These are phyloP conservation scores for Drosophila tani DNA, from an alignment of 1,140 invertebrate species.

Conservation along the genomic window DNA sequence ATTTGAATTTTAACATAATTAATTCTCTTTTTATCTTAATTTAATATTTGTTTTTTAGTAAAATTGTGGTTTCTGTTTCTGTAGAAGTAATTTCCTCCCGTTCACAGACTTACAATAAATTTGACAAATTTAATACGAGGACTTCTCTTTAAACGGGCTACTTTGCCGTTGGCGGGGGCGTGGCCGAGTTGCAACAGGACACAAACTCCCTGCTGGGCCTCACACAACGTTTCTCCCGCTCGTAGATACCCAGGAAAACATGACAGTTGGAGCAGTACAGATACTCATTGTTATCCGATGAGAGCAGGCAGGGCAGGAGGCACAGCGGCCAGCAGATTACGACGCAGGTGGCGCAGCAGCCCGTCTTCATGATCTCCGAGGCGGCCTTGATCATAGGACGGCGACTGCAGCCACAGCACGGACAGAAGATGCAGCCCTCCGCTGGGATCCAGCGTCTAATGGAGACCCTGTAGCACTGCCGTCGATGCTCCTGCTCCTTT, in stretches of 20 bases:
- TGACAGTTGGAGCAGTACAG: constrained; percentile 84
- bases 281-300: constrained; percentile 76
- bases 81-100: not conserved
- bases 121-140: not conserved
- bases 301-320: constrained; percentile 68
- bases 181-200: constrained; percentile 11
- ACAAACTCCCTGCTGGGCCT: constrained; percentile 70
- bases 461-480: constrained; percentile 63
- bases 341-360: constrained; percentile 69
- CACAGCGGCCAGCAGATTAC: constrained; percentile 85
- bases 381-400: constrained; percentile 62
- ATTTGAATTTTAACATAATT: too few species aligned
- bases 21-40: too few species aligned
- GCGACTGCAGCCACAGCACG: constrained; percentile 56
- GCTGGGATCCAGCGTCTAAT: constrained; percentile 74
- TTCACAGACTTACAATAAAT: constrained; percentile 2
- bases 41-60: not conserved
- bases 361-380: constrained; percentile 44
- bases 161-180: not conserved
- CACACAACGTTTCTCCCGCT: constrained; percentile 76
- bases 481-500: not conserved
- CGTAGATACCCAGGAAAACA: constrained; percentile 83
- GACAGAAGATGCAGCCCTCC: constrained; percentile 71
- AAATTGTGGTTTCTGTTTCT: too few species aligned
- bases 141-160: not conserved